Percentiles rank a stretch among this genome's conserved stretches.
These are phyloP conservation scores for Mythimna vitellina DNA, from an alignment of 2,888 invertebrate species.

Conservation along the genomic window DNA sequence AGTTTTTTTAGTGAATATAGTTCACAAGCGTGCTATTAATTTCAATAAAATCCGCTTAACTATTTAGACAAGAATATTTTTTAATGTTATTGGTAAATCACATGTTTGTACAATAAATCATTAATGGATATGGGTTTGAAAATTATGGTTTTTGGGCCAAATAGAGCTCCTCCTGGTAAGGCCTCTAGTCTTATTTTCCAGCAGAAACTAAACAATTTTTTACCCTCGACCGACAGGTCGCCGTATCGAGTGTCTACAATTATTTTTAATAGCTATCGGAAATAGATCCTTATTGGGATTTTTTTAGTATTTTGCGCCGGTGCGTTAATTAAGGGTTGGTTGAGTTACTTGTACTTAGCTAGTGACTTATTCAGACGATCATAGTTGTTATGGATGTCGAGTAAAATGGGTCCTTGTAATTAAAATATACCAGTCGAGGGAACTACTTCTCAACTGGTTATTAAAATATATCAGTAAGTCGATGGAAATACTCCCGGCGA, in stretches of 20 bases:
- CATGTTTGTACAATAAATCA: no score
- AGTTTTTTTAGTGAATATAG: no score
- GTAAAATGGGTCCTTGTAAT: not conserved
- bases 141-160: no score
- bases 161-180: no score
- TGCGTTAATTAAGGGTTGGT: not conserved
- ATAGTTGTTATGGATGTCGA: not conserved
- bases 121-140: no score
- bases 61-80: no score
- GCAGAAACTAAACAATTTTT: not conserved
- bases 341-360: not conserved
- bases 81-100: no score
- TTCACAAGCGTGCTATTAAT: no score
- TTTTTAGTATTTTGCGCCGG: not conserved
- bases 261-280: slow-evolving; percentile 52
- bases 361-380: not conserved
- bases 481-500: no score
- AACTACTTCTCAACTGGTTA: no score
- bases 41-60: no score
- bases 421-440: not conserved
- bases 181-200: not conserved
- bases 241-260: slow-evolving; percentile 42
- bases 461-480: no score
- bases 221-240: not conserved
- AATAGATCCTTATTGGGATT: slow-evolving; percentile 3